These are phyloP conservation scores for Phymorhynchus buccinoides DNA, from an alignment of 1,140 invertebrate genomes.

Conservation along the genomic window DNA sequence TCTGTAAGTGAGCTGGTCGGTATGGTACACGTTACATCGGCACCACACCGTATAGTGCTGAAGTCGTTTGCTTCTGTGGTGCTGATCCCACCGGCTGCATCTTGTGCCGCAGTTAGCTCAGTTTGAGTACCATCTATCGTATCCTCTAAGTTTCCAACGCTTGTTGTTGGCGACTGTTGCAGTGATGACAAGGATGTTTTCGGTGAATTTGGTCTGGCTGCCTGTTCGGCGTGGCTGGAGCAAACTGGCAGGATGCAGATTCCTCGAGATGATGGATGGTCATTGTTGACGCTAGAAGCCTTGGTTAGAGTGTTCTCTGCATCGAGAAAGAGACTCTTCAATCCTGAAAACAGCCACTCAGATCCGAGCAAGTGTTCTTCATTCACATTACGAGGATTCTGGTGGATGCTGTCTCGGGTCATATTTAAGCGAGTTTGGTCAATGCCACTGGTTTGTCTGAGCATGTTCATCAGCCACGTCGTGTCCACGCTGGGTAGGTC, in stretches of 20 bases:
- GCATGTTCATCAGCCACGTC: not conserved
- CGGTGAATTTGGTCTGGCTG: not conserved
- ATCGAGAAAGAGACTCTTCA: slow-evolving; percentile 9
- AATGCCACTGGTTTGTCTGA: not conserved
- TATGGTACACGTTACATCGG: not conserved
- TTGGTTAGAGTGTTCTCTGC: not conserved
- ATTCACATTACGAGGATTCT: not conserved
- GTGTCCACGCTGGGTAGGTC: not conserved
- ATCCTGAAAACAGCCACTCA: not conserved
- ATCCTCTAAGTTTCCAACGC: too few relatives aligned
- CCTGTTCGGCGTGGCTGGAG: not conserved
- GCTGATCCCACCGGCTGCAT: not conserved
- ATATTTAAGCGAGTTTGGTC: not conserved
- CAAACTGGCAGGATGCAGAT: not conserved
- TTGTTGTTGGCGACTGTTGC: not conserved
- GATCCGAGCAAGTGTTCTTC: not conserved
- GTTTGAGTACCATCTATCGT: not conserved
- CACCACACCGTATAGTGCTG: not conserved
- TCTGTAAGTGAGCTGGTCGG: not conserved
- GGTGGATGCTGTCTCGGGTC: not conserved
- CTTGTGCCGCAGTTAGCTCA: too few relatives aligned
- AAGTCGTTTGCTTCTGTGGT: not conserved
- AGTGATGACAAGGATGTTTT: not conserved
- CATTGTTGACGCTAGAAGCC: not conserved
- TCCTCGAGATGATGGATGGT: not conserved